Evolutionary conservation across 2,797 vertebrate genomes (phyloP), one percentile per base, ranked within the genome.

Genomic region (Malacoraja senta): DNA sequence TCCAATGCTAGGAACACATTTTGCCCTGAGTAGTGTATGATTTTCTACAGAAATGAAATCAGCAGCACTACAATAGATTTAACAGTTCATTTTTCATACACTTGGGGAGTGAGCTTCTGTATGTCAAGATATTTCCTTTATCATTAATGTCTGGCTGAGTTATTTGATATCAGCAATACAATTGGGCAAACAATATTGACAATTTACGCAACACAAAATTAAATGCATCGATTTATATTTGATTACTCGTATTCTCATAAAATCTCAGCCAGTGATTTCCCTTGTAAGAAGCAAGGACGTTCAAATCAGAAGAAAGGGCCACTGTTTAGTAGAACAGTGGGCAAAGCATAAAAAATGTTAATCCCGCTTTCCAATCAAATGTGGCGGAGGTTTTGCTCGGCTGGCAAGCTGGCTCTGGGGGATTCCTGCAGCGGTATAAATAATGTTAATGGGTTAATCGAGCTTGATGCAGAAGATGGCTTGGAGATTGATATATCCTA

Each of bases 171-270:
- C 53, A 76, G 38, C 8, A 92, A 92, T 92, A 76, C 72, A 92
- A 92, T 53, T 92, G 38, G 38, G 71, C 72, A 35, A 92, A 76
- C 90, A 92, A 76, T 76, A 92, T 76, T 76, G 90, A 58, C 90
- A 92, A 53, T 92, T 74, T 76, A 53, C 21, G 29, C 35, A n/a
- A 26, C 90, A 24, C n/a, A n/a, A 76, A 58, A 92, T 92, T n/a
- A 92, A 76, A 26, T 76, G 24, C 71, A 92, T 92, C 76, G 90
- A 92, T 92, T 76, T 53, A 44, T 10, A 24, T 76, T 92, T 44
- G 90, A 91, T 72, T 92, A 26, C n/a, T 92, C 90, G 19, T 76
- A 92, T 92, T 44, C 72, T 92, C 68, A 53, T 44, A 92, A 92
- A 92, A 53, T 76, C 38, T 76, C 24, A 8, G 68, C 35, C 68